A percentile compares a stretch with the other conserved stretches of the same genome.
phyloP scores from a whole-genome alignment of 92 coral and sea anemone genomes.

The Heliopora coerulea region DNA sequence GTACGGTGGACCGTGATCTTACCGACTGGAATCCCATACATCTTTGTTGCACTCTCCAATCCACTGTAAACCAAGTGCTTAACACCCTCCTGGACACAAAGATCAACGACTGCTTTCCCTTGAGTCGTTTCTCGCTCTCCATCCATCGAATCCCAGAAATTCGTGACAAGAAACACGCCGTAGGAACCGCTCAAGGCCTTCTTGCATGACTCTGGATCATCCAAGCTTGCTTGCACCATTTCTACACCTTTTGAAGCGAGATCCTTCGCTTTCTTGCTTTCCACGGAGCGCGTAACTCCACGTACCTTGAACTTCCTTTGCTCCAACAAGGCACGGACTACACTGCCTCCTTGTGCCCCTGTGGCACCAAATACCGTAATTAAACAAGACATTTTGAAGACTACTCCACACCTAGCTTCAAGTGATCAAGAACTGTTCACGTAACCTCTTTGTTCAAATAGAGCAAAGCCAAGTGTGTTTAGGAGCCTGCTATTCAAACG shows the following conservation, averaged over 20 bases:
- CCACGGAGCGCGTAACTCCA: constrained; percentile 62
- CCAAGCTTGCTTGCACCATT: constrained; percentile 87
- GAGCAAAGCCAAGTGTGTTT: too few relatives aligned
- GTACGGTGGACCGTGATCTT: too few relatives aligned
- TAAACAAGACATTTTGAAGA: constrained; percentile 17
- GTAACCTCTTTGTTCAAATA: too few relatives aligned
- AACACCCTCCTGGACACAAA: constrained; percentile 53
- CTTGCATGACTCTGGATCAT: constrained; percentile 87
- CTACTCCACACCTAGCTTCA: too few relatives aligned
- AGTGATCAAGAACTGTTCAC: too few relatives aligned
- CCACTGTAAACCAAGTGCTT: constrained; percentile 73
- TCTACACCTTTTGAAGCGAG: constrained; percentile 84
- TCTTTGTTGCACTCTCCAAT: constrained; percentile 64
- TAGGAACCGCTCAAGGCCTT: constrained; percentile 58
- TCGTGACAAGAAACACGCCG: constrained; percentile 57
- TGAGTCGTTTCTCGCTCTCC: constrained; percentile 27
- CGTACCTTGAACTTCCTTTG: constrained; percentile 43
- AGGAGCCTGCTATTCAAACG: neutral
- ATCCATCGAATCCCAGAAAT: neutral
- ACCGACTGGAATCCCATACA: constrained; percentile 64
- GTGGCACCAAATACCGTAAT: constrained; percentile 75
- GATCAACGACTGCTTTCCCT: constrained; percentile 24
- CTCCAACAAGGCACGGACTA: constrained; percentile 49
- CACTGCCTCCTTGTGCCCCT: constrained; percentile 68
- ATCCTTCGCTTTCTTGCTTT: constrained; percentile 94